A percentile compares a stretch with the other conserved stretches of the same genome.
These are phyloP conservation scores for Drosophila asahinai DNA, from an alignment of 1,140 invertebrate species.

Conservation along the genomic window DNA sequence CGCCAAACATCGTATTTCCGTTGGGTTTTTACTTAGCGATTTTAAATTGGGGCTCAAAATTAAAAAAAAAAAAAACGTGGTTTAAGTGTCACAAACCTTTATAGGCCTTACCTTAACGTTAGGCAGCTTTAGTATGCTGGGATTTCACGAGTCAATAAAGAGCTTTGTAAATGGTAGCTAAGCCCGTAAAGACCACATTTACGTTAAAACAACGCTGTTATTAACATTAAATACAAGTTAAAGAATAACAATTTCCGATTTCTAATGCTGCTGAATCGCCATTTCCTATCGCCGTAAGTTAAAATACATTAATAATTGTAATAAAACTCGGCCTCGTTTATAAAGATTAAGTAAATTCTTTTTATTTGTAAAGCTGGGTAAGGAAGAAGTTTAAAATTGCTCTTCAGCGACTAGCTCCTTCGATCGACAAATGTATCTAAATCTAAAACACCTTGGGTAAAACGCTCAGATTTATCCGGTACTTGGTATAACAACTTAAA, in stretches of 20 bases:
- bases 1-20: constrained; percentile 31
- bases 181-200: not conserved
- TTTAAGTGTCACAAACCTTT: not conserved
- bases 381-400: not conserved
- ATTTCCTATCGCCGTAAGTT: constrained; percentile 1
- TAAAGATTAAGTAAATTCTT: not conserved
- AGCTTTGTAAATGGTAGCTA: not conserved
- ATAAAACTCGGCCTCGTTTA: not conserved
- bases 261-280: not conserved
- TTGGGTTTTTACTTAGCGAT: constrained; percentile 1
- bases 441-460: too few species aligned
- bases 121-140: not conserved
- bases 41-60: constrained; percentile 7
- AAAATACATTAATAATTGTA: not conserved
- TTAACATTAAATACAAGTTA: constrained; percentile 8
- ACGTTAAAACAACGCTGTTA: not conserved
- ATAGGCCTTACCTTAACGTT: not conserved
- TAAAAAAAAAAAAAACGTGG: not conserved
- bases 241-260: not conserved
- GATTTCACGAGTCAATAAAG: not conserved
- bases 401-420: too few species aligned
- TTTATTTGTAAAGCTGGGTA: not conserved
- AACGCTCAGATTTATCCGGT: too few species aligned
- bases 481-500: too few species aligned
- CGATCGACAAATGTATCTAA: too few species aligned